phyloP scores from a whole-genome alignment of 2,113 vertebrate species.

The Gymnorhina tibicen region DNA sequence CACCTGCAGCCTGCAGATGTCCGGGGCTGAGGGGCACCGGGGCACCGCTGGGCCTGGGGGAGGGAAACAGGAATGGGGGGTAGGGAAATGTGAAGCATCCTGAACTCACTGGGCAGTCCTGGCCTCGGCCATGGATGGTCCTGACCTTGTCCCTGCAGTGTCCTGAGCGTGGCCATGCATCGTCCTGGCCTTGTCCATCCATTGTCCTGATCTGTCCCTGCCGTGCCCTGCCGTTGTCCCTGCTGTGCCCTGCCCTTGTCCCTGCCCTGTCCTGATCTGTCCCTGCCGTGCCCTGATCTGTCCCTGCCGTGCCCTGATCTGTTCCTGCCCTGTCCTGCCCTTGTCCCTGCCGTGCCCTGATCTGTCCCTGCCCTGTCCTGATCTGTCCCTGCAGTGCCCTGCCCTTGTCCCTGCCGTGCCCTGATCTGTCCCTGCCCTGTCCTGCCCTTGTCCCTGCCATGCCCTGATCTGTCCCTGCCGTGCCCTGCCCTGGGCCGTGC shows the following conservation, averaged over 20 bases:
- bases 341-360: neutral
- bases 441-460: neutral
- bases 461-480: no score
- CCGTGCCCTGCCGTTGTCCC: neutral
- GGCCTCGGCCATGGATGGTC: neutral
- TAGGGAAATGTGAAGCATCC: rapidly evolving
- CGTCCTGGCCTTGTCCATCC: neutral
- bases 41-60: rapidly evolving
- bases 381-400: neutral
- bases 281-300: neutral
- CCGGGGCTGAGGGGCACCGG: rapidly evolving
- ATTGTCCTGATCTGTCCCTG: no score
- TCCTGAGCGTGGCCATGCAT: no score
- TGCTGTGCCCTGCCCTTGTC: no score
- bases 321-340: neutral
- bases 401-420: neutral
- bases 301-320: rapidly evolving
- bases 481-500: neutral
- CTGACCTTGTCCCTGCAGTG: neutral
- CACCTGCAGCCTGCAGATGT: rapidly evolving
- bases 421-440: no score
- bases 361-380: neutral
- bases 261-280: neutral
- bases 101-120: neutral
- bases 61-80: rapidly evolving